Conservation (phyloP, 2,797 vertebrate genomes). For the Dallia pectoralis region DNA sequence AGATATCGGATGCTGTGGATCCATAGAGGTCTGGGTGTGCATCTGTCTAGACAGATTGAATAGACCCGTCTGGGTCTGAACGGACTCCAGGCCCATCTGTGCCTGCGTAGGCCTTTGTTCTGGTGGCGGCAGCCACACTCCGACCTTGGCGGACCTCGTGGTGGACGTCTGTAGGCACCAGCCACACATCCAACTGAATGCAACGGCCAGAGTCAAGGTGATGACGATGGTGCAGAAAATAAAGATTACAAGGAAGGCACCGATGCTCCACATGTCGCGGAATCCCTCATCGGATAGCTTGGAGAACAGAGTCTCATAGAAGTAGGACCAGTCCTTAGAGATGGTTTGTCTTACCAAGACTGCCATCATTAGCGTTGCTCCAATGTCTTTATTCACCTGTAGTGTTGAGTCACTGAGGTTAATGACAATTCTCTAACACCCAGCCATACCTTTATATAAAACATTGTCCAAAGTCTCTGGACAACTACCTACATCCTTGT, state of each 20-base stretch:
- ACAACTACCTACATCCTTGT: not conserved
- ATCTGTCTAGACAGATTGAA: not conserved
- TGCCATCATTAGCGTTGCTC: slow-evolving; percentile 1
- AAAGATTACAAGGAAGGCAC: slow-evolving; percentile 22
- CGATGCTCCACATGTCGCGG: slow-evolving; percentile 26
- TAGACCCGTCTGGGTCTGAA: not conserved
- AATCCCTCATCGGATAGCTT: slow-evolving; percentile 27
- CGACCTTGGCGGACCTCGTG: not conserved
- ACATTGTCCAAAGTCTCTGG: not conserved
- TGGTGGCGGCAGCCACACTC: not conserved
- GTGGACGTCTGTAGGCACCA: slow-evolving; percentile 3
- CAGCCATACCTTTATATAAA: not conserved
- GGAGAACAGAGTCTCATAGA: slow-evolving; percentile 17
- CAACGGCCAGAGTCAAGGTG: slow-evolving; percentile 7
- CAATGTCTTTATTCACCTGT: slow-evolving; percentile 7
- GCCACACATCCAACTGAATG: slow-evolving; percentile 21
- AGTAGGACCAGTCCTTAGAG: slow-evolving; percentile 9
- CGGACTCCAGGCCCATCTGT: not conserved
- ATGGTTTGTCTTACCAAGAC: not conserved
- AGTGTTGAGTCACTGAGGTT: not conserved
- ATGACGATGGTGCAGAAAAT: slow-evolving; percentile 21
- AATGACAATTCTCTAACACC: not conserved
- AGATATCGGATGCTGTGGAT: not conserved
- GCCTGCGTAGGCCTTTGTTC: not conserved
- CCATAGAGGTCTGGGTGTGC: no score